A percentile compares a stretch with the other conserved stretches of the same genome.
Evolutionary conservation across 2,888 invertebrate species (phyloP).

Genomic region (Eulithis prunata): DNA sequence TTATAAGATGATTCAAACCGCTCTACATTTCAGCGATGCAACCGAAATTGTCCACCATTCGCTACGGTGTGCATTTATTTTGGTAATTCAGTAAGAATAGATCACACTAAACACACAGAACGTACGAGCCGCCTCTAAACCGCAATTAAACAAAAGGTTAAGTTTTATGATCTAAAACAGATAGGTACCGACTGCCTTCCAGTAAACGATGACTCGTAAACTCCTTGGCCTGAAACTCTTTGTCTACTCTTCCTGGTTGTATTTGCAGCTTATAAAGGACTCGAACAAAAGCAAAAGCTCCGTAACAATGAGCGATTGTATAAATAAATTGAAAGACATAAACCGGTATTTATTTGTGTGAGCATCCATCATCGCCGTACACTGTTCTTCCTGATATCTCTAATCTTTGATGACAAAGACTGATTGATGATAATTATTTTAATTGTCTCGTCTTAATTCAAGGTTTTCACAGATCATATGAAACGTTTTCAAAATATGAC

Average conservation of each 20-base stretch:
- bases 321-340: slow-evolving; percentile 42
- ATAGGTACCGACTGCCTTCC: slow-evolving; percentile 12
- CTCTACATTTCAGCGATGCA: slow-evolving; percentile 8
- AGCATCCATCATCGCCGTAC: slow-evolving; percentile 23
- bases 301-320: slow-evolving; percentile 38
- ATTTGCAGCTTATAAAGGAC: slow-evolving; percentile 38
- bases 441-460: slow-evolving; percentile 14
- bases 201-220: slow-evolving; percentile 47
- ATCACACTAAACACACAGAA: slow-evolving; percentile 14
- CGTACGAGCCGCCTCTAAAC: slow-evolving; percentile 16
- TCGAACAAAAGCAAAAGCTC: slow-evolving; percentile 36
- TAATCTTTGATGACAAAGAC: slow-evolving; percentile 25
- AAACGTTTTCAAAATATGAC: too few species aligned
- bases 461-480: background rate
- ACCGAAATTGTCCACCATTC: slow-evolving; percentile 9
- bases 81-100: slow-evolving; percentile 11
- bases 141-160: slow-evolving; percentile 37
- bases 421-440: slow-evolving; percentile 3
- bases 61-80: slow-evolving; percentile 14
- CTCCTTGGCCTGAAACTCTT: slow-evolving; percentile 52
- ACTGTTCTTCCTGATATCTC: slow-evolving; percentile 21
- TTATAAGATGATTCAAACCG: slow-evolving; percentile 1
- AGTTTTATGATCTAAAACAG: slow-evolving; percentile 29
- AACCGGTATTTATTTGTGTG: slow-evolving; percentile 29
- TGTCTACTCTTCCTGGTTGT: slow-evolving; percentile 55